These are phyloP conservation scores for Macroramphosus scolopax DNA, from an alignment of 2,797 vertebrate species.

Conservation along the genomic window DNA sequence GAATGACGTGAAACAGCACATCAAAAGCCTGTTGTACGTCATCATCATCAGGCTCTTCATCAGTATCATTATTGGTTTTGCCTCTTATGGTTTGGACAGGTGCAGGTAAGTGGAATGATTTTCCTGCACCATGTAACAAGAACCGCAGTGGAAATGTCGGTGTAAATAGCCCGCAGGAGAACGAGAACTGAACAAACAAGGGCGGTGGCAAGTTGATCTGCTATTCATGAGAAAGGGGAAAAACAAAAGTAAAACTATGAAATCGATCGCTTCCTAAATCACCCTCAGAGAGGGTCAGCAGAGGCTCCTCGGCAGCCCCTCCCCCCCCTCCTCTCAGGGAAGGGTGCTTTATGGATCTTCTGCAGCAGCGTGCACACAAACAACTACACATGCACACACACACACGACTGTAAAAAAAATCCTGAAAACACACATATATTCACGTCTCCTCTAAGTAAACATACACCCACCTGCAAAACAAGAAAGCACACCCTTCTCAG, in stretches of 20 bases:
- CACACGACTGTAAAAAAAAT: no score
- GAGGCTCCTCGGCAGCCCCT: constrained; percentile 46
- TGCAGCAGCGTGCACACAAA: no score
- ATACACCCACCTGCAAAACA: constrained; percentile 30
- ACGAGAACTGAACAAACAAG: constrained; percentile 65
- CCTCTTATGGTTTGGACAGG: constrained; percentile 31
- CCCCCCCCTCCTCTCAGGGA: constrained; percentile 39
- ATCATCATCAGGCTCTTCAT: constrained; percentile 25
- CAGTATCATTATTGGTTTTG: constrained; percentile 19
- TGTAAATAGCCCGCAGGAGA: constrained; percentile 62
- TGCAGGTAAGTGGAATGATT: constrained; percentile 41
- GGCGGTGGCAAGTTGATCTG: constrained; percentile 60
- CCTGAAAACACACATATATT: constrained; percentile 19
- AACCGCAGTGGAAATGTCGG: constrained; percentile 64
- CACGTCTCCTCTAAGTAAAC: constrained; percentile 32
- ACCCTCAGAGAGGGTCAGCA: constrained; percentile 44
- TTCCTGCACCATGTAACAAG: constrained; percentile 48
- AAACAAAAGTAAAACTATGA: constrained; percentile 65
- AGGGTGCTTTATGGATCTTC: constrained; percentile 35
- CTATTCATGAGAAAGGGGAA: constrained; percentile 68
- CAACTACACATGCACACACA: constrained; percentile 20
- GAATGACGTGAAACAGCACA: not conserved
- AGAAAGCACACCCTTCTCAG: constrained; percentile 11
- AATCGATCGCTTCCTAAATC: constrained; percentile 73
- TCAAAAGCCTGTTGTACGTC: constrained; percentile 13